These are phyloP conservation scores for Slavum lentiscoides DNA, from an alignment of 2,888 invertebrate genomes.

Conservation along the genomic window DNA sequence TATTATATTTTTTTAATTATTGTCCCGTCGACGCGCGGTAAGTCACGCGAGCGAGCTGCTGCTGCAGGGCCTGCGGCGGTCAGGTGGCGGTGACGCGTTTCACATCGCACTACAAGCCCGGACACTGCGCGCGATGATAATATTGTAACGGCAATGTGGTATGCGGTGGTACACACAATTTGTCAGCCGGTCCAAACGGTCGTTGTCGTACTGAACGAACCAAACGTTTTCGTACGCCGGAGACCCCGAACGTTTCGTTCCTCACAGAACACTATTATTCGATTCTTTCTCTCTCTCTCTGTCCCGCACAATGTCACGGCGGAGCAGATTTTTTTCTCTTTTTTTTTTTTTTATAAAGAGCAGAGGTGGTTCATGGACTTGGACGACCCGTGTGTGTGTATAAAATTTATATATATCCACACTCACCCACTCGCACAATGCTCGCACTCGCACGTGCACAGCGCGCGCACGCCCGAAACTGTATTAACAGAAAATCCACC, in stretches of 20 bases:
- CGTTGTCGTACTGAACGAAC: conserved; percentile 21
- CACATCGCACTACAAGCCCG: conserved; percentile 2
- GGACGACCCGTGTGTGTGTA: background rate
- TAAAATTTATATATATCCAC: background rate
- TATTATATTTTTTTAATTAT: no score
- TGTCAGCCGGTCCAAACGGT: conserved; percentile 9
- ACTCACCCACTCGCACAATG: background rate
- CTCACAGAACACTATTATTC: no score
- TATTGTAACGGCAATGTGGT: no score
- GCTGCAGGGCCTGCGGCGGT: background rate
- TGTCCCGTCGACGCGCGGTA: background rate
- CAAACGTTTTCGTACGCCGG: conserved; percentile 7
- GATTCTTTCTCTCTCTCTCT: background rate
- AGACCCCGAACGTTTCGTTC: conserved; percentile 7
- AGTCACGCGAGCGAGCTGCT: background rate
- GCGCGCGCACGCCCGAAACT: background rate
- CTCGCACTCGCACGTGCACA: background rate
- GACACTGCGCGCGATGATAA: conserved; percentile 9
- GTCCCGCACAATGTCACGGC: no score
- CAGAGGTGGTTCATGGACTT: conserved; percentile 49
- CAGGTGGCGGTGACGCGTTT: background rate
- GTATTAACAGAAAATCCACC: background rate
- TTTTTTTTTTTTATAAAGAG: conserved; percentile 17
- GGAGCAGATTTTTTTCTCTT: background rate
- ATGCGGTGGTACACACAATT: background rate